Conservation (phyloP, 2,888 invertebrate species). For the Hyles lineata region DNA sequence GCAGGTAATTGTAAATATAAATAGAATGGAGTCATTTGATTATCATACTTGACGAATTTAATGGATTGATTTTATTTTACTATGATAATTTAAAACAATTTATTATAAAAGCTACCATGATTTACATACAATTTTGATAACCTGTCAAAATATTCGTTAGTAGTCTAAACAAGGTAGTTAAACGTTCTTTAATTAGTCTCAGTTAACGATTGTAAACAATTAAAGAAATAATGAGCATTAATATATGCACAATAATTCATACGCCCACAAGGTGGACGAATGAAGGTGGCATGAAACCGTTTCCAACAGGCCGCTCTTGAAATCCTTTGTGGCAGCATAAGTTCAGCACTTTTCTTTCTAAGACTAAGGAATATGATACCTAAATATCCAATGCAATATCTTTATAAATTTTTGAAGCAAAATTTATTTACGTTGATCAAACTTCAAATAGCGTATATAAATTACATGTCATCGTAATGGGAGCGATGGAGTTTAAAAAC, state of each 20-base stretch:
- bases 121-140: slow-evolving; percentile 10
- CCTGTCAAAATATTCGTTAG: slow-evolving; percentile 10
- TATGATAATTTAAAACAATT: slow-evolving; percentile 41
- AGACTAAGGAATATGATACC: too few species aligned
- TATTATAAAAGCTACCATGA: slow-evolving; percentile 38
- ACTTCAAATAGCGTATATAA: background rate
- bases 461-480: background rate
- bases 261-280: background rate
- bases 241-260: slow-evolving; percentile 32
- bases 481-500: slow-evolving; percentile 24
- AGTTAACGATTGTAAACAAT: slow-evolving; percentile 38
- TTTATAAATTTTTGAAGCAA: background rate
- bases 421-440: background rate
- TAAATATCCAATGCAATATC: slow-evolving; percentile 27
- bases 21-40: slow-evolving; percentile 36
- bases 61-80: slow-evolving; percentile 40
- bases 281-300: too few species aligned
- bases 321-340: too few species aligned
- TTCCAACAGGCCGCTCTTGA: too few species aligned
- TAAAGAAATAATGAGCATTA: slow-evolving; percentile 36
- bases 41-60: slow-evolving; percentile 46
- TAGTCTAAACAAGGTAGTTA: slow-evolving; percentile 24
- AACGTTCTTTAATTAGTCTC: slow-evolving; percentile 42
- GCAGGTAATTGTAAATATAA: slow-evolving; percentile 22
- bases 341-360: too few species aligned